phyloP scores from a whole-genome alignment of 2,888 invertebrate species.

The Punctoribates punctum region DNA sequence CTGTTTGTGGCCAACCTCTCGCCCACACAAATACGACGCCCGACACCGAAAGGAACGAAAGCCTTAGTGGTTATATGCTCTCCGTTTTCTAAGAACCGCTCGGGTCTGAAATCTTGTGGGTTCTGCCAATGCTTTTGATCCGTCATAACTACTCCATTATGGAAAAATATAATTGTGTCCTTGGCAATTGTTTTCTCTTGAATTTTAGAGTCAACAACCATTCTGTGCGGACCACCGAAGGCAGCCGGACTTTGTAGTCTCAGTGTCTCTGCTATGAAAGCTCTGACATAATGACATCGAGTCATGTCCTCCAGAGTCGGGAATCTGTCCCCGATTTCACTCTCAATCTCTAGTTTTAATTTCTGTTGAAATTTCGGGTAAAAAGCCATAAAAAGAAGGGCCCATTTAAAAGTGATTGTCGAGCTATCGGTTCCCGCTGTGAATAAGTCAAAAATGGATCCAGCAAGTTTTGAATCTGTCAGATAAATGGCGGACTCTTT shows the following conservation, averaged over 20 bases:
- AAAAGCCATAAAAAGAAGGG: neutral
- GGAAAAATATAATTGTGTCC: neutral
- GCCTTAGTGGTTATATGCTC: neutral
- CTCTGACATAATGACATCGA: neutral
- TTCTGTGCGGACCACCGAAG: too few relatives aligned
- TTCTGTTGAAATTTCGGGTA: neutral
- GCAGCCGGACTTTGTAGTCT: too few relatives aligned
- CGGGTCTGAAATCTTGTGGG: constrained; percentile 15
- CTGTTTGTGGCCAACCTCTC: constrained; percentile 8
- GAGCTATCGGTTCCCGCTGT: constrained; percentile 1
- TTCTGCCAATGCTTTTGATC: neutral
- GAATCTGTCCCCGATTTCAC: constrained; percentile 4
- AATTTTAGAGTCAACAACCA: too few relatives aligned
- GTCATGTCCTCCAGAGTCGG: neutral
- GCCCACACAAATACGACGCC: constrained; percentile 22
- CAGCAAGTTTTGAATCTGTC: neutral
- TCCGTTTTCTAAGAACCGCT: constrained; percentile 20
- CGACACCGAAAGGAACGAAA: constrained; percentile 30
- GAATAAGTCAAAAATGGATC: neutral
- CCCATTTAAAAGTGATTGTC: neutral
- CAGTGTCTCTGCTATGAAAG: constrained; percentile 30
- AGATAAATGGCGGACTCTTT: neutral
- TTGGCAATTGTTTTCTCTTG: too few relatives aligned
- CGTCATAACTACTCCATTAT: neutral
- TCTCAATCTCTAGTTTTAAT: constrained; percentile 7